Base-by-base conservation (phyloP, 2,113 vertebrate genomes). In the Cottus gobio region DNA sequence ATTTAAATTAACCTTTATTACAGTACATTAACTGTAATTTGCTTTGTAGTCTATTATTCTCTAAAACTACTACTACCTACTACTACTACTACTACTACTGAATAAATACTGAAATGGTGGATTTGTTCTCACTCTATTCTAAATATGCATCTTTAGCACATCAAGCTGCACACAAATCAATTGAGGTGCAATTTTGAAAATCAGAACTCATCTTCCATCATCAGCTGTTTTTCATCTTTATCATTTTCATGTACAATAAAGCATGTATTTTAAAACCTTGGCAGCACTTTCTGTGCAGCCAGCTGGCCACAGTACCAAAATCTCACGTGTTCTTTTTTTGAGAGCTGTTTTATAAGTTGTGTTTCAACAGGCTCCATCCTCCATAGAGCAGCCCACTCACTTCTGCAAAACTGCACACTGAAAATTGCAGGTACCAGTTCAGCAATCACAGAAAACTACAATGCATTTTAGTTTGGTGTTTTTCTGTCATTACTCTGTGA, bases 311-410 rank as follows among this genome's bases (percentile, higher is more conserved):
- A n/a, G 13, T 11, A 28, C 48, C 36, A 73, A 67, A 76, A 65
- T 64, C 61, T 76, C 20, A 28, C 48, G 52, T 46, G 28, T 39
- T n/a, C 15, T 56, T 79, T 54, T 54, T 72, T 50, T 36, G n/a
- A 60, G 65, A 71, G 36, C 46, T 54, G 39, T 67, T 65, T 79
- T 71, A 46, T 75, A 66, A 48, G 48, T 72, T 76, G 76, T 52
- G 26, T 60, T 79, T 79, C 48, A 58, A 71, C 66, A 79, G 36
- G 30, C 39, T 69, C 69, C 1, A 1, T 64, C 28, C 22, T 82
- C 62, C 24, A 71, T 28, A 56, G 22, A 48, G 26, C 30, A 39
- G 12, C 73, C 81, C 69, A 84, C 81, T 66, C 77, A 80, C 34
- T 39, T 7, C 26, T 62, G 34, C 2, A 4, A 30, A 71, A 68